These are phyloP conservation scores for Peromyscus nudipes DNA, from an alignment of 2,797 vertebrate species.

Conservation along the genomic window DNA sequence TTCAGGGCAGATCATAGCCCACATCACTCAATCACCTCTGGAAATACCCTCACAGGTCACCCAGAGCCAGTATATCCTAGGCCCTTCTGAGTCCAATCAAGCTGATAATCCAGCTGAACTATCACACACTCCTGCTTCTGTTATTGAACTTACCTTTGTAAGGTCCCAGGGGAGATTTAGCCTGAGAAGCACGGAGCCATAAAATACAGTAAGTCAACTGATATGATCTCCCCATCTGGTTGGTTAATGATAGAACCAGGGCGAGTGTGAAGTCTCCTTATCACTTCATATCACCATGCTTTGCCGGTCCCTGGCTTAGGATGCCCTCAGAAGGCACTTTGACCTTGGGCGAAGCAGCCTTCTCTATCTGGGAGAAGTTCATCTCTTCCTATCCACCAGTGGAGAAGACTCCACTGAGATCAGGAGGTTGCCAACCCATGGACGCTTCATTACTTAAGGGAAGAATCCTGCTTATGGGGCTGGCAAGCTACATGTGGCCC, in stretches of 20 bases:
- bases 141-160: background rate
- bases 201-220: background rate
- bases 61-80: background rate
- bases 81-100: background rate
- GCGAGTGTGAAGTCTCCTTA: background rate
- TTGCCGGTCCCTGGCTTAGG: background rate
- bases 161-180: background rate
- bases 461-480: background rate
- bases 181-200: background rate
- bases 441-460: background rate
- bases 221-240: background rate
- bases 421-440: too few relatives aligned
- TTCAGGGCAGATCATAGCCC: background rate
- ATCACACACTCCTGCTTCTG: background rate
- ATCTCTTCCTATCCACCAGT: background rate
- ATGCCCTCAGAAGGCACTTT: background rate
- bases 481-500: background rate
- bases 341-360: background rate
- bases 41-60: background rate
- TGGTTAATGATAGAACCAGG: background rate
- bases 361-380: too few relatives aligned
- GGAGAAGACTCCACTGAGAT: background rate
- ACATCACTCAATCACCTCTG: background rate
- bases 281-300: background rate
- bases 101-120: background rate